Evolutionary conservation across 1,140 invertebrate species (phyloP).

Genomic region (Rhagoletis pomonella): DNA sequence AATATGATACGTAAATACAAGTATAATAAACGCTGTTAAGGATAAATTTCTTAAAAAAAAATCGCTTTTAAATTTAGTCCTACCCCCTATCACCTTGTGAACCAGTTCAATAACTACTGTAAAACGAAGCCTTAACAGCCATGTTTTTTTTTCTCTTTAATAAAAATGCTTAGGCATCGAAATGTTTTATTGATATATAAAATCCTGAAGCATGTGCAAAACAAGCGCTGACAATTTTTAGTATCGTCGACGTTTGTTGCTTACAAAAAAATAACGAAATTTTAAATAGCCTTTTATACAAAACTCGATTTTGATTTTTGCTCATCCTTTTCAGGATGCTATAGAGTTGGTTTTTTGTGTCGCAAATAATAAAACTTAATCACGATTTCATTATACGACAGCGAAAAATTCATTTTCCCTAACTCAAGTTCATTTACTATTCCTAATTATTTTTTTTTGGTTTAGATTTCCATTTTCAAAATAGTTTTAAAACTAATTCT

Average conservation of each 20-base stretch:
- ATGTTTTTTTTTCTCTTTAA: background rate
- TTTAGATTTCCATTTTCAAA: background rate
- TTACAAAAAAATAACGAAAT: no score
- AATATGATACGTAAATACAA: background rate
- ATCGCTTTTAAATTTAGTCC: background rate
- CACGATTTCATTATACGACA: background rate
- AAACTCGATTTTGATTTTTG: constrained; percentile 18
- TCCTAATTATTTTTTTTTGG: background rate
- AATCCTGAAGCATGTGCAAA: no score
- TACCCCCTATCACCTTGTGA: background rate
- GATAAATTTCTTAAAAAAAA: background rate
- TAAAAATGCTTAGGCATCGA: background rate
- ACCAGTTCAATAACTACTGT: background rate
- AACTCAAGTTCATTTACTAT: background rate
- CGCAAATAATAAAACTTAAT: background rate
- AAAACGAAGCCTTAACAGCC: background rate
- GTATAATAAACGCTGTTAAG: constrained; percentile 2
- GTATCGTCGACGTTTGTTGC: no score
- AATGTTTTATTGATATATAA: no score
- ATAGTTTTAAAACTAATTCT: background rate
- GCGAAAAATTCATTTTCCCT: background rate
- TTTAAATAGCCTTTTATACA: background rate
- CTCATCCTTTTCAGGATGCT: constrained; percentile 5
- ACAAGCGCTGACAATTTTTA: no score
- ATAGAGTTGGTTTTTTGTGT: background rate